Evolutionary conservation across 2,797 vertebrate species (phyloP), one percentile per base, ranked within the genome.

Genomic region (Kryptopterus vitreolus): DNA sequence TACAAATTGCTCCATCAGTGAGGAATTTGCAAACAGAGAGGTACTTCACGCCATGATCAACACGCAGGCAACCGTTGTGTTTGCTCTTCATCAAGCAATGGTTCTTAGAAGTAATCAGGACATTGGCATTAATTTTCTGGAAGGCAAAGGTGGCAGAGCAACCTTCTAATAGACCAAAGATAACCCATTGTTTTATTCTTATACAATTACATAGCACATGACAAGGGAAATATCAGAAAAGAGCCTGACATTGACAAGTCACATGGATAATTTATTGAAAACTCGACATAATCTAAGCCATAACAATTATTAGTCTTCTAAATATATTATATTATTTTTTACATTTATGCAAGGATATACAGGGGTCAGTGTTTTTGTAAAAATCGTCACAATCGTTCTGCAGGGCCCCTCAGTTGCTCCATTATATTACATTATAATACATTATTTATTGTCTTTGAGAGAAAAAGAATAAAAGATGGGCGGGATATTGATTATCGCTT

Each of bases 71-170:
- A 62, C 46, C 63, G 48, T 82, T 79, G 61, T 81, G 57, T 81
- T 77, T 63, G 55, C 43, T 46, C 29, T 26, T 73, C 77, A 76
- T 80, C 68, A n/a, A n/a, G n/a, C n/a, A 79, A 55, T n/a, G n/a
- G 57, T 2, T 70, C 85, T 82, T 87, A 84, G 78, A 85, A 84
- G 79, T 84, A 72, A 66, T 84, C 18, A 11, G 35, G 68, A 52
- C 59, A 68, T 73, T n/a, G 55, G 74, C 68, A 78, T 46, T 73
- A 66, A n/a, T 53, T 33, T n/a, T 52, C 26, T 33, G 10, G 29
- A 18, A 24, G 73, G 76, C 72, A 75, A 81, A 83, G 82, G 63
- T 85, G 77, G 80, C 50, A 82, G 76, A 84, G 7, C 38, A 43
- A 43, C 8, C 38, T 43, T 43, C 38, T 43, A 3, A 71, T 1